These are phyloP conservation scores for Aquatica leii DNA, from an alignment of 2,888 invertebrate genomes.

Conservation along the genomic window DNA sequence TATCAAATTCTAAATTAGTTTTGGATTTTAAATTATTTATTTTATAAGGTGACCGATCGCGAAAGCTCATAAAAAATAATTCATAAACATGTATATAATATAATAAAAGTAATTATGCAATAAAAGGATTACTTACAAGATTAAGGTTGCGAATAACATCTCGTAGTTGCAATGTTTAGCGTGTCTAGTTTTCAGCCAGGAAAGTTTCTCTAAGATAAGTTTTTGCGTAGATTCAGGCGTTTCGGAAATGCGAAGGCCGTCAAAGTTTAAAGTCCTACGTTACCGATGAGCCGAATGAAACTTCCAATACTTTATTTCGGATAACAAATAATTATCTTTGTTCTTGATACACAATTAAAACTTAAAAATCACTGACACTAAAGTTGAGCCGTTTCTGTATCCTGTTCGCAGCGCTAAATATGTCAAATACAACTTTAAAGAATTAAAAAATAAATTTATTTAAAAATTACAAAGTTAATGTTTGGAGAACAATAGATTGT, in stretches of 20 bases:
- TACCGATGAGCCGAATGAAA: too few relatives aligned
- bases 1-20: not conserved
- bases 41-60: too few relatives aligned
- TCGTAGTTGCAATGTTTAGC: not conserved
- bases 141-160: slow-evolving; percentile 6
- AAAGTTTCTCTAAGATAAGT: not conserved
- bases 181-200: slow-evolving; percentile 1
- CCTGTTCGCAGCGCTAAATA: slow-evolving; percentile 11
- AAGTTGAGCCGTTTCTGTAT: not conserved
- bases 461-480: too few relatives aligned
- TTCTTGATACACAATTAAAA: not conserved
- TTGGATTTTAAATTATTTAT: too few relatives aligned
- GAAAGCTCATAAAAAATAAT: too few relatives aligned
- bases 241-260: too few relatives aligned
- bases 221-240: not conserved
- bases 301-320: too few relatives aligned
- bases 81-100: slow-evolving; percentile 3
- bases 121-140: slow-evolving; percentile 7
- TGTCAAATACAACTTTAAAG: not conserved
- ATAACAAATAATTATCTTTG: not conserved
- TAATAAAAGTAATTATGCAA: not conserved
- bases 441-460: not conserved
- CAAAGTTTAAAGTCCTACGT: too few relatives aligned
- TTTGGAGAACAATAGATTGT: too few relatives aligned
- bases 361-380: not conserved